Evolutionary conservation across 2,888 invertebrate genomes (phyloP).

Genomic region (Drosophila nr. perissopoda): DNA sequence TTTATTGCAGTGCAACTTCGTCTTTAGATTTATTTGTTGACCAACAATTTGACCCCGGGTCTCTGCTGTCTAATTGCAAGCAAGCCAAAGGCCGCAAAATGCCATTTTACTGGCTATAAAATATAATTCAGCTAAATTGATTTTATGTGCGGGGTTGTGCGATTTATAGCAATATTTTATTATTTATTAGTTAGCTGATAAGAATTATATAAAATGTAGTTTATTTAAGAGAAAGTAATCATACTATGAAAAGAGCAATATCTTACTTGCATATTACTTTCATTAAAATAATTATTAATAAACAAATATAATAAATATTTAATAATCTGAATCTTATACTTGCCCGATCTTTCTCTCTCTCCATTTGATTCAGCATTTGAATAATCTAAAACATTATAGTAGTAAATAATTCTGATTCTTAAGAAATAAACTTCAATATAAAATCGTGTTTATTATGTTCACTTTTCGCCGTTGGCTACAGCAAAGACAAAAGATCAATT

Average conservation of each 20-base stretch:
- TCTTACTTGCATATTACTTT: background rate
- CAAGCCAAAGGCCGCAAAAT: slow-evolving; percentile 29
- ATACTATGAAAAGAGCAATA: background rate
- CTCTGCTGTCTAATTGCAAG: slow-evolving; percentile 50
- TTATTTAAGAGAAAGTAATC: background rate
- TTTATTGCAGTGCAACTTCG: slow-evolving; percentile 11
- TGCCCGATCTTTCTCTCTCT: background rate
- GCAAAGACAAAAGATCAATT: background rate
- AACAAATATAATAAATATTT: background rate
- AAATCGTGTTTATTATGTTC: background rate
- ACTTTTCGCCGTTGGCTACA: slow-evolving; percentile 13
- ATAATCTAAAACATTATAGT: background rate
- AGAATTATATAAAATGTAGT: background rate
- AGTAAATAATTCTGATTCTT: background rate
- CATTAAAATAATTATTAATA: background rate
- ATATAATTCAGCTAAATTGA: background rate
- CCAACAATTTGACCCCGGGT: slow-evolving; percentile 9
- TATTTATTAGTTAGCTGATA: slow-evolving; percentile 35
- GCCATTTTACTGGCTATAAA: slow-evolving; percentile 3
- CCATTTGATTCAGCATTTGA: no score
- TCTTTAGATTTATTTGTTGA: slow-evolving; percentile 13
- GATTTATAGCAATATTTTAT: background rate
- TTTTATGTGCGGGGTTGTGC: background rate
- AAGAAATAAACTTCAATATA: background rate
- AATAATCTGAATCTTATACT: background rate